phyloP scores from a whole-genome alignment of 1,140 invertebrate species.

The Temnothorax longispinosus region DNA sequence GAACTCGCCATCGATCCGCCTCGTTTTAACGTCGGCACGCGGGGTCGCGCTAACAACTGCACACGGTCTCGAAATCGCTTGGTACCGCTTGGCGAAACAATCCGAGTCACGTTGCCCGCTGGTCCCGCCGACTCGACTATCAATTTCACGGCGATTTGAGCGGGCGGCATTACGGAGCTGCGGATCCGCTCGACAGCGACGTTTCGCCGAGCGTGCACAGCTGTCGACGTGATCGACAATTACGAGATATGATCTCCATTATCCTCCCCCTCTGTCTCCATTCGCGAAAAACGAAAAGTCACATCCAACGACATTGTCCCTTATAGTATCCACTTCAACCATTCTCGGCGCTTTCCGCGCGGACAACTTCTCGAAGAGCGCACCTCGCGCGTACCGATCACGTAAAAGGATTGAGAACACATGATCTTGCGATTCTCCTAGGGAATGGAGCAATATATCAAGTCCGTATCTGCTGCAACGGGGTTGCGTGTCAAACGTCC shows the following conservation, averaged over 20 bases:
- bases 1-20: constrained; percentile 43
- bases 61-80: constrained; percentile 42
- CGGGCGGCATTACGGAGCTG: neutral
- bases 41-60: neutral
- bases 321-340: neutral
- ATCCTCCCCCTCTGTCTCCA: neutral
- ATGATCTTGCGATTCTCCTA: neutral
- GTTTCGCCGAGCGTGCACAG: neutral
- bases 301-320: neutral
- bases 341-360: neutral
- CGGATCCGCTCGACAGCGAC: neutral
- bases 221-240: constrained; percentile 37
- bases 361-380: neutral
- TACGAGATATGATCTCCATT: constrained; percentile 15
- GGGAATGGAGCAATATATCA: neutral
- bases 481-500: constrained; percentile 4
- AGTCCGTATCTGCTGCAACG: neutral
- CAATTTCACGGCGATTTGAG: constrained; percentile 58
- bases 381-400: neutral
- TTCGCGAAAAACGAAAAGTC: neutral
- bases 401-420: neutral
- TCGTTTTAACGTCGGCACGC: neutral
- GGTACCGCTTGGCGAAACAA: constrained; percentile 55
- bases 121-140: neutral
- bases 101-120: neutral